Conservation (phyloP, 2,113 vertebrate genomes). For the Tragelaphus imberbis region DNA sequence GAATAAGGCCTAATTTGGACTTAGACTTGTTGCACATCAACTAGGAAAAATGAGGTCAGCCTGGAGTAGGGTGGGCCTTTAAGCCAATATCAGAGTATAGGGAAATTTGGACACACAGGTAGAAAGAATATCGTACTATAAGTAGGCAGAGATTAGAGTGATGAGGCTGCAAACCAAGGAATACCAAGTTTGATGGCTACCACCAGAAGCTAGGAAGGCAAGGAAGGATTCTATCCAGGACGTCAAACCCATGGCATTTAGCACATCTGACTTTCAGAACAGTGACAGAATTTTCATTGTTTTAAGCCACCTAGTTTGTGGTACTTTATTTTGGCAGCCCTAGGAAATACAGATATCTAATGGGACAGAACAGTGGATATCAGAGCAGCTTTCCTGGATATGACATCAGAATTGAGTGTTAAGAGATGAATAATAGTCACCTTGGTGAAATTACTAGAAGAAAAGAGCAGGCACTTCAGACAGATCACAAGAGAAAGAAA, state of each 20-base stretch:
- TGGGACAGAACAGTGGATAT: neutral
- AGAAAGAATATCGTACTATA: neutral
- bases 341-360: neutral
- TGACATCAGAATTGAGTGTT: neutral
- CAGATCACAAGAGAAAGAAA: neutral
- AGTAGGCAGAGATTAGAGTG: neutral
- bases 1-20: neutral
- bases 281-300: neutral
- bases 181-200: neutral
- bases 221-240: neutral
- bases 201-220: neutral
- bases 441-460: neutral
- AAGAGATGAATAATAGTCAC: neutral
- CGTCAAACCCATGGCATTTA: neutral
- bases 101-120: neutral
- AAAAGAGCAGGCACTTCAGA: neutral
- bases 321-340: neutral
- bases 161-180: neutral
- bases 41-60: neutral
- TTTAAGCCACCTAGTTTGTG: neutral
- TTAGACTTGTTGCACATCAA: neutral
- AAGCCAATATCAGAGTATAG: neutral
- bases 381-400: neutral
- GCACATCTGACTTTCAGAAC: neutral
- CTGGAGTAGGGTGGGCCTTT: neutral